A percentile compares a stretch with the other conserved stretches of the same genome.
Conservation (phyloP, 2,797 vertebrate species). For the Coregonus sp. region DNA sequence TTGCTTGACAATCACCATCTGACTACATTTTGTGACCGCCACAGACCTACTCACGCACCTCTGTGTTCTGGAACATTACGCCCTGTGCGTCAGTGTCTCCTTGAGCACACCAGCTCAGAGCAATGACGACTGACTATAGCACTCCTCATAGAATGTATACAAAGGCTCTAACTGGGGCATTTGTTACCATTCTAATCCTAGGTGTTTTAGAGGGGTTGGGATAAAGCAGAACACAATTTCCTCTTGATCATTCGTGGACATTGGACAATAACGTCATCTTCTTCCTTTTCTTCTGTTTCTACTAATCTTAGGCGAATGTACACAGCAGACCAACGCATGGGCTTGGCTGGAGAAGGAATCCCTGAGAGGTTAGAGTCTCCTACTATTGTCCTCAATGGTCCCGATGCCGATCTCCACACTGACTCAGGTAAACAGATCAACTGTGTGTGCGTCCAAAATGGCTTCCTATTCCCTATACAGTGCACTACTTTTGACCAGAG, state of each 20-base stretch:
- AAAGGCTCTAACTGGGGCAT: not conserved
- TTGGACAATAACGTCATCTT: not conserved
- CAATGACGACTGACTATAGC: not conserved
- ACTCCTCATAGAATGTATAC: not conserved
- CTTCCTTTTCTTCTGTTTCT: not conserved
- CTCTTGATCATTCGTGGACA: not conserved
- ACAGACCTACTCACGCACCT: not conserved
- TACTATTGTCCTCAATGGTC: constrained; percentile 15
- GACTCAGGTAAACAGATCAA: constrained; percentile 60
- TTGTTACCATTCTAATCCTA: not conserved
- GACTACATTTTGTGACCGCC: no score
- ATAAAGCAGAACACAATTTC: not conserved
- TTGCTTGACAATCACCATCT: no score
- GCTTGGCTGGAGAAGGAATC: constrained; percentile 24
- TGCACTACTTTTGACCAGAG: not conserved
- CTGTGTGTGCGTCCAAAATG: not conserved
- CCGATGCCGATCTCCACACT: constrained; percentile 26
- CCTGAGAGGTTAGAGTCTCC: constrained; percentile 12
- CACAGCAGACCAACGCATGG: constrained; percentile 65
- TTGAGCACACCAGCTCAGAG: not conserved
- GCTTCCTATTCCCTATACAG: no score
- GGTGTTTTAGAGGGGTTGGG: not conserved
- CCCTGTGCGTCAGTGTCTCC: not conserved
- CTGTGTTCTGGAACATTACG: not conserved
- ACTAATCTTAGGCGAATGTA: constrained; percentile 64